Percentiles rank a stretch among this genome's conserved stretches.
phyloP scores from a whole-genome alignment of 1,140 invertebrate genomes.

The Drosophila guanche region DNA sequence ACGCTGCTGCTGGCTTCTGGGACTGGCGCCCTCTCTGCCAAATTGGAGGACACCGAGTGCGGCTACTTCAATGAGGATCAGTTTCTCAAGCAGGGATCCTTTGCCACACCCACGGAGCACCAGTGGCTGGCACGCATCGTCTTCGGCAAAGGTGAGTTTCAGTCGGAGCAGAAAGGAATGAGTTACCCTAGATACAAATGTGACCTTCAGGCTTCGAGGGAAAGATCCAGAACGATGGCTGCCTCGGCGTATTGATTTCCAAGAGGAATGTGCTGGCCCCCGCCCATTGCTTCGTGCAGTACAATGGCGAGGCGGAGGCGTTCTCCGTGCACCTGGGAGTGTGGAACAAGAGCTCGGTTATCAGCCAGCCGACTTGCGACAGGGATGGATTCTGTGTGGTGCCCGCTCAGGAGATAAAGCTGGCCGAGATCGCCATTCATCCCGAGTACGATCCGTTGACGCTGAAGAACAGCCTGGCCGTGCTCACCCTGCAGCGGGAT shows the following conservation, averaged over 20 bases:
- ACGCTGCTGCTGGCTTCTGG: constrained; percentile 15
- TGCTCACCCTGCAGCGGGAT: constrained; percentile 53
- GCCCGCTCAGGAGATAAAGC: constrained; percentile 62
- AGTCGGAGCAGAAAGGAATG: no score
- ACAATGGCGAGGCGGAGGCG: constrained; percentile 42
- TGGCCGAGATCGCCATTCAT: constrained; percentile 59
- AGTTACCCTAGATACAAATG: background rate
- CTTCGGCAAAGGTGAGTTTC: constrained; percentile 46
- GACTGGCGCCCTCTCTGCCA: constrained; percentile 5
- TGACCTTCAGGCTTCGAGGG: constrained; percentile 37
- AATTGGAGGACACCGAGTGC: constrained; percentile 30
- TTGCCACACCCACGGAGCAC: constrained; percentile 60
- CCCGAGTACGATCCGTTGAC: constrained; percentile 64
- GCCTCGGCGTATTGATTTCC: constrained; percentile 58
- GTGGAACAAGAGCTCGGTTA: constrained; percentile 49
- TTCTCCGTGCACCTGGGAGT: constrained; percentile 66
- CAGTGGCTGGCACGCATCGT: constrained; percentile 62
- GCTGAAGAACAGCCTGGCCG: constrained; percentile 56
- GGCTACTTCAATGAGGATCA: constrained; percentile 36
- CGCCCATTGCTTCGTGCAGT: constrained; percentile 63
- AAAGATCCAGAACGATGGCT: constrained; percentile 39
- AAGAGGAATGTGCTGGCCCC: constrained; percentile 57
- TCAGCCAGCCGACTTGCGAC: constrained; percentile 30
- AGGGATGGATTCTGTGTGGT: constrained; percentile 53
- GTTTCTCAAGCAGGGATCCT: constrained; percentile 29